phyloP scores from a whole-genome alignment of 2,113 vertebrate genomes.

The Lichenostomus cassidix region DNA sequence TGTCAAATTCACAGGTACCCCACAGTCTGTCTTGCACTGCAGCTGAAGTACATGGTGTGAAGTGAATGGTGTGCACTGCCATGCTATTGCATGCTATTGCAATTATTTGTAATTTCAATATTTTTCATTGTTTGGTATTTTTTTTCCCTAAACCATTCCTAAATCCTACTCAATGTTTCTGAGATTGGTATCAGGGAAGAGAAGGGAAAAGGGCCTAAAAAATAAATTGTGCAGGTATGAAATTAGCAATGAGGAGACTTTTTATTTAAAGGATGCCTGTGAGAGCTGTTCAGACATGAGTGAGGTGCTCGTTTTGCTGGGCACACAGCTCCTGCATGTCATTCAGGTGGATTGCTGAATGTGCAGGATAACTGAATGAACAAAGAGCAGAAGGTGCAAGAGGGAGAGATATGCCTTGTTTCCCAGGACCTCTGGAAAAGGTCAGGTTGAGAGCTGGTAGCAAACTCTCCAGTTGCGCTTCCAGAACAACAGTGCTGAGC shows the following conservation, averaged over 20 bases:
- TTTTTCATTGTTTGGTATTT: not conserved
- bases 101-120: not conserved
- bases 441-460: not conserved
- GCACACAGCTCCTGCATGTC: not conserved
- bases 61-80: not conserved
- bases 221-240: not conserved
- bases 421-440: not conserved
- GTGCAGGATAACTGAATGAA: not conserved
- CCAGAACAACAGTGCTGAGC: not conserved
- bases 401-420: not conserved
- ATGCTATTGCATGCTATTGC: accelerated
- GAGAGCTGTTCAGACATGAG: not conserved
- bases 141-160: not conserved
- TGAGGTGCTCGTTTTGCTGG: not conserved
- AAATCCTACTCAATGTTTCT: not conserved
- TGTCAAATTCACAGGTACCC: not conserved
- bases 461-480: not conserved
- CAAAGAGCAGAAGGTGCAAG: not conserved
- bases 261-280: not conserved
- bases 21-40: not conserved
- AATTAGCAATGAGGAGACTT: not conserved
- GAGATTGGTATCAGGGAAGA: not conserved
- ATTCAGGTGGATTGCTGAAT: not conserved
- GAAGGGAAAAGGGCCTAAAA: not conserved
- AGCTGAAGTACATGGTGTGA: not conserved